Evolutionary conservation across 2,888 invertebrate species (phyloP).

Genomic region (Pimpla rufipes): DNA sequence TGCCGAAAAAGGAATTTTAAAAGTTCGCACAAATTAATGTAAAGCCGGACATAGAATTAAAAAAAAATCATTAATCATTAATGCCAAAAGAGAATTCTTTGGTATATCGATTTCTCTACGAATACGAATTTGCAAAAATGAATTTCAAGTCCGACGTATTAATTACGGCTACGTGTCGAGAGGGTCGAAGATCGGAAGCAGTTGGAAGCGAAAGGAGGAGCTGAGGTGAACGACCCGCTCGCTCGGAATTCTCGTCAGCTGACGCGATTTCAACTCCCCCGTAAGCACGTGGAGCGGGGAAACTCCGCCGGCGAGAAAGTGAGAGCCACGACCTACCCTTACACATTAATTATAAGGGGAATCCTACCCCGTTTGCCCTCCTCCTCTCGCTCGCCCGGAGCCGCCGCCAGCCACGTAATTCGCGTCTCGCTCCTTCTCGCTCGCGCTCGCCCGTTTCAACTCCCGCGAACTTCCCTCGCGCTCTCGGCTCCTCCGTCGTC

Average conservation of each 20-base stretch:
- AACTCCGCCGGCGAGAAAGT: conserved; percentile 64
- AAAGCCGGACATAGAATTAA: too few species aligned
- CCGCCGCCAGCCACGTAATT: conserved; percentile 41
- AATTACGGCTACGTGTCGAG: not conserved
- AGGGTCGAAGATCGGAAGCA: not conserved
- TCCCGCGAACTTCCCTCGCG: conserved; percentile 72
- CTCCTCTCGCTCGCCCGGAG: conserved; percentile 58
- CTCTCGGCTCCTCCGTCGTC: conserved; percentile 72
- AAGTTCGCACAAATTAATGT: too few species aligned
- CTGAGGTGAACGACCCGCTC: conserved; percentile 50
- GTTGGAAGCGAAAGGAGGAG: conserved; percentile 13
- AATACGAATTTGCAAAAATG: too few species aligned
- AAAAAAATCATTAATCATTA: too few species aligned
- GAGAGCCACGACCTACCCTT: conserved; percentile 83
- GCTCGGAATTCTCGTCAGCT: conserved; percentile 76
- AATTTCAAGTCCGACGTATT: not conserved
- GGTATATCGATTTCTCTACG: too few species aligned
- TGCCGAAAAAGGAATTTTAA: too few species aligned
- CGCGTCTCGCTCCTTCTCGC: conserved; percentile 65
- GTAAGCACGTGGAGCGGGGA: conserved; percentile 72
- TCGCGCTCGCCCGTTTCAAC: conserved; percentile 74
- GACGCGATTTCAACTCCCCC: conserved; percentile 82
- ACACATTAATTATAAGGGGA: conserved; percentile 85
- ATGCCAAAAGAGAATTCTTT: too few species aligned
- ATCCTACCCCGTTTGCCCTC: conserved; percentile 69